Percentiles rank a stretch among this genome's conserved stretches.
Conservation (phyloP, 2,113 vertebrate genomes). For the Limnothrissa miodon region DNA sequence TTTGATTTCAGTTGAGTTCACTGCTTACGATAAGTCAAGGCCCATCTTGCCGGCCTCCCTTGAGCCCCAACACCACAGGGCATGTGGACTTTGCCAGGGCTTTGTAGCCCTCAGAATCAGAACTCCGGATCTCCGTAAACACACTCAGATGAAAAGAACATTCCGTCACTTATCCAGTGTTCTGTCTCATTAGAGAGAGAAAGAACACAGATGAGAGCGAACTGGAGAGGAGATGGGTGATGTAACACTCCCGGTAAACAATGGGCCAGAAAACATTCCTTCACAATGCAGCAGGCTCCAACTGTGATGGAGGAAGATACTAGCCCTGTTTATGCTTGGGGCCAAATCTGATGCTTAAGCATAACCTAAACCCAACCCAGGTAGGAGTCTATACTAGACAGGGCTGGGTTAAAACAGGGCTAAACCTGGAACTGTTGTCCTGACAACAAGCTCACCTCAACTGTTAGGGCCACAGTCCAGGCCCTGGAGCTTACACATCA, state of each 20-base stretch:
- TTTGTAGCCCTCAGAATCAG: too few relatives aligned
- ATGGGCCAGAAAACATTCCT: not conserved
- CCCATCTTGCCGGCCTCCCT: not conserved
- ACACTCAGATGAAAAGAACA: slow-evolving; percentile 11
- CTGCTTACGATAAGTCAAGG: slow-evolving; percentile 17
- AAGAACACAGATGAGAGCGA: not conserved
- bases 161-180: not conserved
- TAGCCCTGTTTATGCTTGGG: too few relatives aligned
- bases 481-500: too few relatives aligned
- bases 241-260: not conserved
- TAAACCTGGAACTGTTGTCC: too few relatives aligned
- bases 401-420: too few relatives aligned
- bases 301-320: not conserved
- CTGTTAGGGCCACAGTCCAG: too few relatives aligned
- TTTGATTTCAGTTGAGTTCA: slow-evolving; percentile 9
- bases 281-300: not conserved
- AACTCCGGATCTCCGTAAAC: not conserved
- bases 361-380: too few relatives aligned
- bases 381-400: too few relatives aligned
- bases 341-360: too few relatives aligned
- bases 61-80: not conserved
- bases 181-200: not conserved
- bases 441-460: too few relatives aligned
- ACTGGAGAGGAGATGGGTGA: not conserved
- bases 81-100: not conserved